Base-by-base conservation (phyloP, 2,888 invertebrate genomes). In the Odontocolon sp. region DNA sequence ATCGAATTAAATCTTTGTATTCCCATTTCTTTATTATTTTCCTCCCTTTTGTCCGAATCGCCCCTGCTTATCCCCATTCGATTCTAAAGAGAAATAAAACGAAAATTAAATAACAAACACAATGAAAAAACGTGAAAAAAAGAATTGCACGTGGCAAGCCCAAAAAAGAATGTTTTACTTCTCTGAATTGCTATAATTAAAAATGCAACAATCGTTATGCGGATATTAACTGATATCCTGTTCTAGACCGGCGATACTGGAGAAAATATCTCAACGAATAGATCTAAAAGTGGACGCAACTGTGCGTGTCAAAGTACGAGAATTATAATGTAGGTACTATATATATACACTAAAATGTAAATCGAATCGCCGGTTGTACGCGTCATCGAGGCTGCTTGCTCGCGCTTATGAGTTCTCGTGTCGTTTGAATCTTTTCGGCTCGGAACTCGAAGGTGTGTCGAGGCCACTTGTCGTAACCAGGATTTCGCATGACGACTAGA, bases 381-480 rank as follows among this genome's bases (percentile, higher is more conserved):
- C 40, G 52, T 71, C 54, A 56, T 71, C 18, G 52, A 54, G 33
- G 11, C 14, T 28, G 2, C 11, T 28, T 23, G n/a, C 38, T n/a
- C n/a, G n/a, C n/a, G n/a, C n/a, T n/a, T n/a, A n/a, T n/a, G n/a
- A n/a, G n/a, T n/a, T n/a, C n/a, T n/a, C n/a, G n/a, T 11, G 54
- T 63, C 45, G 71, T 14, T 70, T 42, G 63, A 71, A 42, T 71
- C 54, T 71, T 71, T 71, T 71, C 23, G 71, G 71, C 42, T 45
- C 45, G 26, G 63, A 23, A 26, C 40, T 54, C 54, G 45, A 71
- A 70, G 71, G 71, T 71, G 71, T 71, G 71, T 71, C 71, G 71
- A 71, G 71, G 71, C 26, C 71, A 63, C 59, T 70, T 31, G 31
- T 31, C 33, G 36, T 52, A 54, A 61, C 52, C 70, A 63, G 71